Conservation (phyloP, 2,113 vertebrate genomes). For the Spermophilus dauricus region DNA sequence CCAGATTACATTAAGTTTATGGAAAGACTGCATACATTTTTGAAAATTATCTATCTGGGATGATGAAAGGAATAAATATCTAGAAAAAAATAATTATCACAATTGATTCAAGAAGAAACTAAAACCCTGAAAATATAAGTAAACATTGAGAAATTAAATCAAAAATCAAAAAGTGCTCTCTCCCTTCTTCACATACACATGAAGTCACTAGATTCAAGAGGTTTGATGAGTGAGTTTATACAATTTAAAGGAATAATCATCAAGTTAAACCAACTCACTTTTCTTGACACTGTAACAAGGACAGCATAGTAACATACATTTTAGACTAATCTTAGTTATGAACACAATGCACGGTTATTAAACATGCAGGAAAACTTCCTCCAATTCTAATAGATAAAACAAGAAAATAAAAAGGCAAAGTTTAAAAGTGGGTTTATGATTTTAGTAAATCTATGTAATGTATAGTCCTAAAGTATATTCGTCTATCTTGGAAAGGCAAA, state of each 20-base stretch:
- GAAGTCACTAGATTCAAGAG: neutral
- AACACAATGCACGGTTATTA: conserved; percentile 1
- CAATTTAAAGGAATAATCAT: neutral
- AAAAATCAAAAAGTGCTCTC: neutral
- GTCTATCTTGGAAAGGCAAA: neutral
- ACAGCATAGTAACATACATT: neutral
- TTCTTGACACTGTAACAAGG: neutral
- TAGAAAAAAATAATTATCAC: neutral
- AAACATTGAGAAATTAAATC: neutral
- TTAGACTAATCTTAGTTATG: neutral
- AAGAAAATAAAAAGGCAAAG: neutral
- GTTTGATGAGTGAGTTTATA: neutral
- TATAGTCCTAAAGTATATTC: neutral
- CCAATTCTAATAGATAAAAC: neutral
- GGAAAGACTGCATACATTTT: neutral
- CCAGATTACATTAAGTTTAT: conserved; percentile 6
- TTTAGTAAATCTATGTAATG: neutral
- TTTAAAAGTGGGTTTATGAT: neutral
- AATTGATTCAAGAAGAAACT: neutral
- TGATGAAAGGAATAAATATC: conserved; percentile 20
- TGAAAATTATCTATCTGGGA: neutral
- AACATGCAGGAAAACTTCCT: neutral
- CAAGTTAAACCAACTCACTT: neutral
- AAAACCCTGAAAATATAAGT: neutral
- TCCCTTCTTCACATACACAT: neutral